These are phyloP conservation scores for Chouioia cunea DNA, from an alignment of 2,888 invertebrate species.

Conservation along the genomic window DNA sequence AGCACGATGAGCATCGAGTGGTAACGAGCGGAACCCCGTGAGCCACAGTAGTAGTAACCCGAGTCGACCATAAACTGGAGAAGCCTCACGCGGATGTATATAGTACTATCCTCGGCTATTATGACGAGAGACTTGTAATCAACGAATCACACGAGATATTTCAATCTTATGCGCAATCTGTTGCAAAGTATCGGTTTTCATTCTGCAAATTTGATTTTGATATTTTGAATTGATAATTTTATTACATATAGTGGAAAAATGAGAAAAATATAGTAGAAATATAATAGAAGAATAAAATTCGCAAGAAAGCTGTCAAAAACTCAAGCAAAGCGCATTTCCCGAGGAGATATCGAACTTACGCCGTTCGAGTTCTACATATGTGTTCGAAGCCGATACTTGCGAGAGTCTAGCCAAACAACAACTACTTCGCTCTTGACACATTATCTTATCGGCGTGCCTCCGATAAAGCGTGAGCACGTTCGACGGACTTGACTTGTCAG, in stretches of 20 bases:
- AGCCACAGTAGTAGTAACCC: slow-evolving; percentile 53
- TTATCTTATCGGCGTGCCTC: slow-evolving; percentile 30
- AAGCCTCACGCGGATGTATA: slow-evolving; percentile 25
- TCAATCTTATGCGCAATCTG: slow-evolving; percentile 42
- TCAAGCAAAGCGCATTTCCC: neutral
- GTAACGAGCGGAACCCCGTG: slow-evolving; percentile 66
- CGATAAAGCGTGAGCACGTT: slow-evolving; percentile 32
- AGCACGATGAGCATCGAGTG: slow-evolving; percentile 58
- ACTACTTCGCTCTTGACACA: neutral
- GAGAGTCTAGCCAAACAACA: slow-evolving; percentile 1
- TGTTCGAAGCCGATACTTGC: neutral
- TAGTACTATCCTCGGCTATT: slow-evolving; percentile 37
- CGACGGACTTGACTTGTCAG: slow-evolving; percentile 2
- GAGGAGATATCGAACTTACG: neutral
- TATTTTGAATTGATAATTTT: too few species aligned
- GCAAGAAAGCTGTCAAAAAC: too few species aligned
- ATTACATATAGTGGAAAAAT: too few species aligned
- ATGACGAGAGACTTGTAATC: slow-evolving; percentile 57
- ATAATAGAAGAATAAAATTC: too few species aligned
- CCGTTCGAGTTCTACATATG: neutral
- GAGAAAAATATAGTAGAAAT: too few species aligned
- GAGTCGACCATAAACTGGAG: slow-evolving; percentile 61
- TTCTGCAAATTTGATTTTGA: neutral
- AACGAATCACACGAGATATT: slow-evolving; percentile 51
- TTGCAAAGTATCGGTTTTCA: slow-evolving; percentile 27